phyloP scores from a whole-genome alignment of 2,113 vertebrate species.

The Oncorhynchus mykiss region DNA sequence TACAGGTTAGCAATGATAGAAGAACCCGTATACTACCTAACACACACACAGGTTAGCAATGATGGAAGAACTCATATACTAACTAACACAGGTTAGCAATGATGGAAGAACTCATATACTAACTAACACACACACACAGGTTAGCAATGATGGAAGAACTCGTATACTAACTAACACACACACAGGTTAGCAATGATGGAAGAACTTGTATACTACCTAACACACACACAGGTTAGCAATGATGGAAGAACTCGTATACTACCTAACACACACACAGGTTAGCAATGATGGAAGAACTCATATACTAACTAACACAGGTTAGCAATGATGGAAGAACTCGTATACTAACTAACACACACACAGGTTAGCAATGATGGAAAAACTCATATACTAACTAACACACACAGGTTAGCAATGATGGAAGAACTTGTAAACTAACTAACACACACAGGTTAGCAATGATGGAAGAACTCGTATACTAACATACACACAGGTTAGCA shows the following conservation, averaged over 20 bases:
- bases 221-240: neutral
- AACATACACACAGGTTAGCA: neutral
- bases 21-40: too few species aligned
- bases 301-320: neutral
- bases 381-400: too few species aligned
- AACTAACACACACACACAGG: neutral
- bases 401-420: too few species aligned
- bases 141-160: too few species aligned
- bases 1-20: too few species aligned
- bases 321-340: neutral
- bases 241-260: too few species aligned
- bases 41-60: constrained; percentile 1
- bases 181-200: neutral
- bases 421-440: neutral
- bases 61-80: neutral
- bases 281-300: too few species aligned
- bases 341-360: neutral
- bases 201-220: neutral
- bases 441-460: constrained; percentile 1
- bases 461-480: neutral
- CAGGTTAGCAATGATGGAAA: neutral
- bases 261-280: too few species aligned
- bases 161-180: neutral
- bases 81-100: too few species aligned
- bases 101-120: too few species aligned